phyloP scores from a whole-genome alignment of 2,113 vertebrate genomes.

The Fregata magnificens region DNA sequence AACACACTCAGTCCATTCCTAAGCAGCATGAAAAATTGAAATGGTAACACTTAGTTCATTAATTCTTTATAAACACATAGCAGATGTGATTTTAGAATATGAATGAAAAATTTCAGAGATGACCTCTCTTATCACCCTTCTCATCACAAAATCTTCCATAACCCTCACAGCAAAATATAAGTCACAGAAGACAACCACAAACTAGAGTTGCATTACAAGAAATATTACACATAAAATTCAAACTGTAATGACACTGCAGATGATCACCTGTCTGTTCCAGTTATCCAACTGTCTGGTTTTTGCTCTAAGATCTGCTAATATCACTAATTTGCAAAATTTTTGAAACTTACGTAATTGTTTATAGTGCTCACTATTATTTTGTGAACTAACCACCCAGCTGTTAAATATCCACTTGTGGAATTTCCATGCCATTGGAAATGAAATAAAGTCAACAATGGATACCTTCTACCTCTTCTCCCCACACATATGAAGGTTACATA shows the following conservation, averaged over 20 bases:
- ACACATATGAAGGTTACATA: not conserved
- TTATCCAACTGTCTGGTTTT: not conserved
- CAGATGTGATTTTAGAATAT: constrained; percentile 14
- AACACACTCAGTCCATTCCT: constrained; percentile 8
- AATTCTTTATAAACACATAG: constrained; percentile 43
- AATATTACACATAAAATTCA: not conserved
- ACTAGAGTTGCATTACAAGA: constrained; percentile 8
- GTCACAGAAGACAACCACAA: constrained; percentile 1
- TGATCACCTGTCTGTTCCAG: not conserved
- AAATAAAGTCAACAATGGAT: not conserved
- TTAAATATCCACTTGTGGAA: not conserved
- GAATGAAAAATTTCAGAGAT: constrained; percentile 11
- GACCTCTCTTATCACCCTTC: not conserved
- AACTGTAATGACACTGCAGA: not conserved
- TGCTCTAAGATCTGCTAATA: not conserved
- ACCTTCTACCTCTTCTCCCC: not conserved
- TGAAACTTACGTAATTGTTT: not conserved
- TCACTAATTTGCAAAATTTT: not conserved
- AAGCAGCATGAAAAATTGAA: constrained; percentile 25
- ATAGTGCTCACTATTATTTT: not conserved
- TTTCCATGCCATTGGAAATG: not conserved
- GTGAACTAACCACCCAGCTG: not conserved
- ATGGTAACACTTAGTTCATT: constrained; percentile 42
- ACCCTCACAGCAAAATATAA: constrained; percentile 19
- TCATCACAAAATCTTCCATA: constrained; percentile 32